Evolutionary conservation across 2,888 invertebrate species (phyloP), one percentile per base, ranked within the genome.

Genomic region (Hydrotaea diabolus): DNA sequence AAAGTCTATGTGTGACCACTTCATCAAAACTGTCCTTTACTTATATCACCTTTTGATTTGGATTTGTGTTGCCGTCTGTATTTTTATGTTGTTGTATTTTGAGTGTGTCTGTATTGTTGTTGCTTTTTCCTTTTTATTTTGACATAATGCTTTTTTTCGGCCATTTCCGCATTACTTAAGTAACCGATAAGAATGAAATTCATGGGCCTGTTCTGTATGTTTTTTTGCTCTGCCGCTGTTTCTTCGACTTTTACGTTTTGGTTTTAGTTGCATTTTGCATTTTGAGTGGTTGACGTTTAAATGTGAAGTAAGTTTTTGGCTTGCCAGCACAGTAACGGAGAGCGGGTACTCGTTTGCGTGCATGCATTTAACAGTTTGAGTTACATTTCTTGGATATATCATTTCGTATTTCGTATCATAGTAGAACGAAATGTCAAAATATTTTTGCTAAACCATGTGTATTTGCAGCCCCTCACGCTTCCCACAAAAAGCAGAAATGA

Each of bases 231-330:
- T 21, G 21, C 21, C 13, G 39, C 9, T 39, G 31, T n/a, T 62
- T n/a, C 8, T 26, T 31, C 15, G 46, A 13, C 69, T 69, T 69
- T 57, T 57, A 55, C 26, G 72, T 59, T 82, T 36, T 82, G 69
- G 81, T 77, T 53, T 36, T 82, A 75, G 81, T 77, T 53, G 55
- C 77, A 69, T 85, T 82, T 75, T 82, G 79, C 77, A 74, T 85
- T 85, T 85, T 85, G 85, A 85, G 82, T 85, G 79, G 85, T 85
- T 85, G 85, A 85, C 85, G 82, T 85, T 85, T 85, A 85, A 85
- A 85, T 82, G 85, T 77, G 23, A 69, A 69, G 69, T 69, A 69
- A 80, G 74, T 79, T 82, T 76, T 84, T 77, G 7, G 43, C 62
- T 59, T 74, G 36, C 75, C 46, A 36, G 5, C 49, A n/a, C 49